phyloP scores from a whole-genome alignment of 1,140 invertebrate species.

The Acromyrmex echinatior region DNA sequence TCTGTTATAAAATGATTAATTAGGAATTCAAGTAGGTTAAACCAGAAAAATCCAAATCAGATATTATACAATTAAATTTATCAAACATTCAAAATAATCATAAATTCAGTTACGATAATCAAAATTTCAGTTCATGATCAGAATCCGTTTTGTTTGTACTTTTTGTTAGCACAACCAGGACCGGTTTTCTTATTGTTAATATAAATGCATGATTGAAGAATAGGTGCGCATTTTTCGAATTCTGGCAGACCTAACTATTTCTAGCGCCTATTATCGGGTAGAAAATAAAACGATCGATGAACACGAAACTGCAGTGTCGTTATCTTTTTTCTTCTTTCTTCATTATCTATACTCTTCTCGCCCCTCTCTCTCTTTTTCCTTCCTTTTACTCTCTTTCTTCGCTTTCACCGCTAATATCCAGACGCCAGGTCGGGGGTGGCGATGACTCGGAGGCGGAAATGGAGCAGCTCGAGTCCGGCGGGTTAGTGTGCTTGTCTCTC shows the following conservation, averaged over 20 bases:
- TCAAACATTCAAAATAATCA: no score
- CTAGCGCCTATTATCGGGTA: conserved; percentile 37
- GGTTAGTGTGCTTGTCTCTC: conserved; percentile 69
- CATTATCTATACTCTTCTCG: conserved; percentile 46
- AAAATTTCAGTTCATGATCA: no score
- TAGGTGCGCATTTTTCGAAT: background rate
- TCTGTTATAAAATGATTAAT: no score
- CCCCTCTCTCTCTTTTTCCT: conserved; percentile 47
- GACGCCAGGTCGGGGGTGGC: conserved; percentile 58
- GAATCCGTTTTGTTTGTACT: no score
- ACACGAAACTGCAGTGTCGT: conserved; percentile 42
- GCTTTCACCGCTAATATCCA: conserved; percentile 74
- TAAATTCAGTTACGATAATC: no score
- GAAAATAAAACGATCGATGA: conserved; percentile 56
- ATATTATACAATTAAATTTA: no score
- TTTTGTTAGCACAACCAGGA: no score
- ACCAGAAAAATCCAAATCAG: no score
- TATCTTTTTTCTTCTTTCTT: conserved; percentile 68
- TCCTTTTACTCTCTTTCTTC: conserved; percentile 36
- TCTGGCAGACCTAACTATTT: conserved; percentile 8
- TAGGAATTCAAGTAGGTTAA: no score
- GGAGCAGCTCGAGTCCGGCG: conserved; percentile 77
- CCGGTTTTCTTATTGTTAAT: no score
- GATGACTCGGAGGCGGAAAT: conserved; percentile 78
- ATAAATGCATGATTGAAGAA: background rate